phyloP scores from a whole-genome alignment of 2,797 vertebrate species.

The Chaenodraco wilsoni region DNA sequence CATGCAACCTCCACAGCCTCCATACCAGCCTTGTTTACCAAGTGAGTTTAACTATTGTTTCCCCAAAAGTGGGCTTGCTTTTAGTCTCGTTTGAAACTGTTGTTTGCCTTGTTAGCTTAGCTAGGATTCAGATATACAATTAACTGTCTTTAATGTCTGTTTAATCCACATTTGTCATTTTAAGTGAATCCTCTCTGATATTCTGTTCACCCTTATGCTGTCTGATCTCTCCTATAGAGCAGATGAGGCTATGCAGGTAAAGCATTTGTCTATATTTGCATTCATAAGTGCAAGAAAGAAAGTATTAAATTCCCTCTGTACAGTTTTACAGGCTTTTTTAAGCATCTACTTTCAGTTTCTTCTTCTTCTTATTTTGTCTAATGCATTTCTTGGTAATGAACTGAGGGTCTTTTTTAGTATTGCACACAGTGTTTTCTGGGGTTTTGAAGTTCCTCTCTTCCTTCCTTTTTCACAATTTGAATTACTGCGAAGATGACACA shows the following conservation, averaged over 20 bases:
- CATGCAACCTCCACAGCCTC: not conserved
- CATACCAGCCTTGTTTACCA: not conserved
- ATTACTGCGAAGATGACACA: not conserved
- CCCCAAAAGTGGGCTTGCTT: not conserved
- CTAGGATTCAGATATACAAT: not conserved
- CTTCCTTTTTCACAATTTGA: not conserved
- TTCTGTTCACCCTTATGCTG: not conserved
- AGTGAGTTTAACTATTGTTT: not conserved
- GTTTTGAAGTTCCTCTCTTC: not conserved
- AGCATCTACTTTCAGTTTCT: not conserved
- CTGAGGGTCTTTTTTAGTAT: too few relatives aligned
- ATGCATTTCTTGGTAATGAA: not conserved
- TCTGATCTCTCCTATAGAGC: not conserved
- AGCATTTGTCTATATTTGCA: not conserved
- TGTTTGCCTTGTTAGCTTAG: not conserved
- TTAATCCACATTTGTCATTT: not conserved
- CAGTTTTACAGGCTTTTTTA: not conserved
- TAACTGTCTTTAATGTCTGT: not conserved
- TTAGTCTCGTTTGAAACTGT: not conserved
- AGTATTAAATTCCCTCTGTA: not conserved
- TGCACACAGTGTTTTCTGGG: too few relatives aligned
- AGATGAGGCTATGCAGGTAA: not conserved
- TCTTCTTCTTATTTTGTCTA: not conserved
- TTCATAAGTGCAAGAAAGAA: not conserved
- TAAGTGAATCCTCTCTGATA: not conserved